Percentiles rank a stretch among this genome's conserved stretches.
Conservation (phyloP, 2,113 vertebrate species). For the Alaudala cheleensis region DNA sequence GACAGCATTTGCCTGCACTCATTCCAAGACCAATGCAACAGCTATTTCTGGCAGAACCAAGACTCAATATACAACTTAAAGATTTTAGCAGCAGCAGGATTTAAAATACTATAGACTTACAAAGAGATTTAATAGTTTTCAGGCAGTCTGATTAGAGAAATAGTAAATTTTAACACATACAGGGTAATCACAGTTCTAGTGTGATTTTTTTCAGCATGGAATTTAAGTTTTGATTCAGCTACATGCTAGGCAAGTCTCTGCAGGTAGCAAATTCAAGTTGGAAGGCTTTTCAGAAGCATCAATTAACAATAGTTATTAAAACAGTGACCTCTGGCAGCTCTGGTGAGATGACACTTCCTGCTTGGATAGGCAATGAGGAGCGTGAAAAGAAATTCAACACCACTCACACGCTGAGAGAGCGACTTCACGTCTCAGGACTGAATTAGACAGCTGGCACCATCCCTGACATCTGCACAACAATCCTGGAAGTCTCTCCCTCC, state of each 20-base stretch:
- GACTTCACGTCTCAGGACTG: not conserved
- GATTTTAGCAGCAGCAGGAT: not conserved
- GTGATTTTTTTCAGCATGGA: conserved; percentile 20
- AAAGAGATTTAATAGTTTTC: not conserved
- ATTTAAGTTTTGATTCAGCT: conserved; percentile 28
- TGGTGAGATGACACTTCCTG: conserved; percentile 12
- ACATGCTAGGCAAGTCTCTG: conserved; percentile 24
- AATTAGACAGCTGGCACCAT: not conserved
- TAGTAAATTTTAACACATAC: not conserved
- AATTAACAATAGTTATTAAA: conserved; percentile 62
- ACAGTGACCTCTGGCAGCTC: conserved; percentile 13
- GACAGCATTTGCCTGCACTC: not conserved
- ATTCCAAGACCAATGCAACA: not conserved
- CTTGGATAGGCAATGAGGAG: not conserved
- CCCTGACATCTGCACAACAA: not conserved
- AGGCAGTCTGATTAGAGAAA: not conserved
- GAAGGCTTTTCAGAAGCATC: conserved; percentile 42
- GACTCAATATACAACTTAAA: not conserved
- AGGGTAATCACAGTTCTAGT: not conserved
- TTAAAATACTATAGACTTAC: not conserved
- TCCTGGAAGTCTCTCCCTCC: not conserved
- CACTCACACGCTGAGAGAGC: not conserved
- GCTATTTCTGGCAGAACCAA: not conserved
- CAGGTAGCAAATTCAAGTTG: conserved; percentile 13
- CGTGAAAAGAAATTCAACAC: conserved; percentile 10